Evolutionary conservation across 2,113 vertebrate genomes (phyloP).

Genomic region (Corythaixoides concolor): DNA sequence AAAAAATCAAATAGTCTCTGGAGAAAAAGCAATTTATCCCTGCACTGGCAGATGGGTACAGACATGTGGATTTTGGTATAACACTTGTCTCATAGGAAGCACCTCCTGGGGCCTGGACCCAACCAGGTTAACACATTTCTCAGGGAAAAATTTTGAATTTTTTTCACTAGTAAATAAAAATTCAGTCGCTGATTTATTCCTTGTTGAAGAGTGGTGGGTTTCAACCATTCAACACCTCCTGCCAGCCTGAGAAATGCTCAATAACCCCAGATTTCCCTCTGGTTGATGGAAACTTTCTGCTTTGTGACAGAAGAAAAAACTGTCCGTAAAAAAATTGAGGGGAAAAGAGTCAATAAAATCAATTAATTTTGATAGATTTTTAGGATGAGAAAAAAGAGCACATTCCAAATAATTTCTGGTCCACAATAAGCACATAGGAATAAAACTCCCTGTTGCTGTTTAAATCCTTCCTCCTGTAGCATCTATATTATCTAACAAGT

Average conservation of each 20-base stretch:
- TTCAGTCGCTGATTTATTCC: rapidly evolving
- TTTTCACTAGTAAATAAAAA: background rate
- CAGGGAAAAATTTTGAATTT: rapidly evolving
- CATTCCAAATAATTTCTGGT: background rate
- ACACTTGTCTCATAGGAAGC: background rate
- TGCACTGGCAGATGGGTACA: background rate
- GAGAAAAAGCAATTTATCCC: background rate
- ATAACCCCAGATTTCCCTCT: background rate
- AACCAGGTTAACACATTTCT: background rate
- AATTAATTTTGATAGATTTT: background rate
- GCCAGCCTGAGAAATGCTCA: background rate
- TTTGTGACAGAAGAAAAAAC: background rate
- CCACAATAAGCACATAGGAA: background rate
- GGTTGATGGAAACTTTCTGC: background rate
- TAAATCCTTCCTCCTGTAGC: background rate
- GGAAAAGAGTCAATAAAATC: background rate
- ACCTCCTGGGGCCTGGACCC: background rate
- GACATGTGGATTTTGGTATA: background rate
- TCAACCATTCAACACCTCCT: background rate
- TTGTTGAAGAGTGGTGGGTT: background rate
- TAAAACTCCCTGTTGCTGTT: background rate
- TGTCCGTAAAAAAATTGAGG: background rate
- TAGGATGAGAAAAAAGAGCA: background rate
- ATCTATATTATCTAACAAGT: background rate
- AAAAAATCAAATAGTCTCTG: background rate